These are phyloP conservation scores for Diplogasteroides magnus DNA, from an alignment of 1,140 invertebrate species.

Conservation along the genomic window DNA sequence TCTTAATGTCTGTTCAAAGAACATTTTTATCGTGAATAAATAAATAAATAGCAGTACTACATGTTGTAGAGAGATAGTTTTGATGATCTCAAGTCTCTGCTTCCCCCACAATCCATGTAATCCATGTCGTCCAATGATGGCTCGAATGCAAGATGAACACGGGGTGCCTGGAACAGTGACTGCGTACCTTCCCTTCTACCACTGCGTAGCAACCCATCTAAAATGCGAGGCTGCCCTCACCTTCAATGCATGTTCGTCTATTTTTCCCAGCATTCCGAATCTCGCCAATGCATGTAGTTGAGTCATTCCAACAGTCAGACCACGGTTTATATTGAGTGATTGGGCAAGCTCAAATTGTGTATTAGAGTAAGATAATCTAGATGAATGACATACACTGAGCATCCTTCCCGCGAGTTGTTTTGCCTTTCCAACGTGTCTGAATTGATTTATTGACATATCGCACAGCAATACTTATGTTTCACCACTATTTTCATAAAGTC, in stretches of 20 bases:
- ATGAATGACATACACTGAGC: constrained; percentile 1
- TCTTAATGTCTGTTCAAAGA: too few relatives aligned
- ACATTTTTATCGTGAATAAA: too few relatives aligned
- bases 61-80: constrained; percentile 55
- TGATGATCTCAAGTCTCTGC: background rate
- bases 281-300: constrained; percentile 26
- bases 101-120: constrained; percentile 7
- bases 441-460: too few relatives aligned
- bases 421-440: constrained; percentile 25
- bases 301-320: constrained; percentile 19
- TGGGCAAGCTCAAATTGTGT: constrained; percentile 22
- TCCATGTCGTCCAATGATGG: constrained; percentile 12
- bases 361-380: too few relatives aligned
- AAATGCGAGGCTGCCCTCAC: background rate
- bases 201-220: background rate
- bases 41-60: too few relatives aligned
- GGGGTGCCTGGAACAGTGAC: background rate
- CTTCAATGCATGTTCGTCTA: constrained; percentile 6
- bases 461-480: too few relatives aligned
- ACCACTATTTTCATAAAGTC: too few relatives aligned
- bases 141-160: constrained; percentile 6
- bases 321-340: constrained; percentile 22
- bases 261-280: constrained; percentile 13
- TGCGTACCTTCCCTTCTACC: background rate
- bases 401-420: constrained; percentile 26